Evolutionary conservation across 2,113 vertebrate species (phyloP).

Genomic region (Oryzias curvinotus): DNA sequence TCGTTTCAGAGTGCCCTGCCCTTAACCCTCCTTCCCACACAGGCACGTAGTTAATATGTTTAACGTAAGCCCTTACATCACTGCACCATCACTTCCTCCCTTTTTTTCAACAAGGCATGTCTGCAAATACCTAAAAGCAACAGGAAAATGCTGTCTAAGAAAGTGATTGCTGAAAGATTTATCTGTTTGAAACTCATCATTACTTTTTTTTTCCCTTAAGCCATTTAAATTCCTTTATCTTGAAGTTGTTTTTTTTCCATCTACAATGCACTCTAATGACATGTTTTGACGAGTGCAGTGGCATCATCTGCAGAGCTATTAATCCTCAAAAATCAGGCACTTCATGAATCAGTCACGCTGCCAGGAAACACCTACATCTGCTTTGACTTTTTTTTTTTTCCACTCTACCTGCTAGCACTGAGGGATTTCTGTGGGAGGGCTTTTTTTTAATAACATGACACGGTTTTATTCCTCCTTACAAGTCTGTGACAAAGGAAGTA

Average conservation of each 20-base stretch:
- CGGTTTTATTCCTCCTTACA: slow-evolving; percentile 9
- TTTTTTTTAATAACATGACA: background rate
- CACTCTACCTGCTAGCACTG: slow-evolving; percentile 2
- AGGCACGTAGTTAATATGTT: slow-evolving; percentile 30
- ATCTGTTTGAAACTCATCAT: background rate
- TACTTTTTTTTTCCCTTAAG: background rate
- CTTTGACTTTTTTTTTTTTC: slow-evolving; percentile 17
- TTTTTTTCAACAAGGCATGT: slow-evolving; percentile 10
- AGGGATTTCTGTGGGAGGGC: slow-evolving; percentile 6
- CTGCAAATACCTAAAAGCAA: slow-evolving; percentile 17
- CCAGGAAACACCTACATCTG: slow-evolving; percentile 38
- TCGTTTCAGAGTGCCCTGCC: slow-evolving; percentile 59
- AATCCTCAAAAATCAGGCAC: slow-evolving; percentile 31
- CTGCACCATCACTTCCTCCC: slow-evolving; percentile 59
- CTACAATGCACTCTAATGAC: background rate
- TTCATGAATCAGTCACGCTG: slow-evolving; percentile 37
- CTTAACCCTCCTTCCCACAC: slow-evolving; percentile 42
- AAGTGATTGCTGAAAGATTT: background rate
- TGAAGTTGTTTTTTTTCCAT: slow-evolving; percentile 1
- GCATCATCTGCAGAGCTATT: slow-evolving; percentile 29
- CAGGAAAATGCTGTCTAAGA: slow-evolving; percentile 8
- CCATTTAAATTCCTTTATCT: background rate
- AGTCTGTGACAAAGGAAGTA: slow-evolving; percentile 40
- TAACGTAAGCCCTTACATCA: slow-evolving; percentile 40
- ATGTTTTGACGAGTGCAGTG: slow-evolving; percentile 19